phyloP scores from a whole-genome alignment of 2,888 invertebrate genomes.

The Dromius quadrimaculatus region DNA sequence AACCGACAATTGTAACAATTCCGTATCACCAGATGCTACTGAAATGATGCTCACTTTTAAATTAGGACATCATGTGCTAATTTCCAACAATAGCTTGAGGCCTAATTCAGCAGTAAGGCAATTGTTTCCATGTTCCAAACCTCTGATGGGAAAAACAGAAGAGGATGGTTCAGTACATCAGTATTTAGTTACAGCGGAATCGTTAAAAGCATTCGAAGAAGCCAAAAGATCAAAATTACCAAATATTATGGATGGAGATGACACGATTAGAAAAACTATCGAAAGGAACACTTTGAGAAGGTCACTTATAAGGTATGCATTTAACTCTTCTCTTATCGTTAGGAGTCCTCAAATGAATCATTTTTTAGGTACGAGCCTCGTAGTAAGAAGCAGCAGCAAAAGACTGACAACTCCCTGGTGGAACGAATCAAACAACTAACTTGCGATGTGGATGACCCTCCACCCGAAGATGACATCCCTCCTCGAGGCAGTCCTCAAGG shows the following conservation, averaged over 20 bases:
- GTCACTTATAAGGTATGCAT: constrained; percentile 77
- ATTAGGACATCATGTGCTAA: constrained; percentile 70
- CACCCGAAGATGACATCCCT: constrained; percentile 67
- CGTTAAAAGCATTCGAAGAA: constrained; percentile 78
- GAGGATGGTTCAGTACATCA: constrained; percentile 65
- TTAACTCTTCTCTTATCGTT: constrained; percentile 1
- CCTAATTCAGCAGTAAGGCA: constrained; percentile 88
- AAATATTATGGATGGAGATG: constrained; percentile 71
- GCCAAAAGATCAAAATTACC: constrained; percentile 71
- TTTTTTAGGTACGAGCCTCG: constrained; percentile 64
- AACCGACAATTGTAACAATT: constrained; percentile 54
- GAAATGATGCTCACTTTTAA: constrained; percentile 72
- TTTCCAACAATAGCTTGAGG: constrained; percentile 71
- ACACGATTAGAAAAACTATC: constrained; percentile 80
- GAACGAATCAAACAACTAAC: constrained; percentile 89
- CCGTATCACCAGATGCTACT: constrained; percentile 63
- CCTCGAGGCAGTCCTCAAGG: constrained; percentile 76
- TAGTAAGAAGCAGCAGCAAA: constrained; percentile 67
- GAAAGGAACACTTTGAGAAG: constrained; percentile 86
- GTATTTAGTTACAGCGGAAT: constrained; percentile 80
- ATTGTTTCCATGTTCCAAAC: constrained; percentile 81
- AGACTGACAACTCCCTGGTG: constrained; percentile 83
- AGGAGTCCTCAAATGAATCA: neutral
- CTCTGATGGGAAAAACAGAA: constrained; percentile 68
- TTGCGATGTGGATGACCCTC: constrained; percentile 83